Evolutionary conservation across 1,140 invertebrate genomes (phyloP), one percentile per base, ranked within the genome.

Genomic region (Heliconius congener): DNA sequence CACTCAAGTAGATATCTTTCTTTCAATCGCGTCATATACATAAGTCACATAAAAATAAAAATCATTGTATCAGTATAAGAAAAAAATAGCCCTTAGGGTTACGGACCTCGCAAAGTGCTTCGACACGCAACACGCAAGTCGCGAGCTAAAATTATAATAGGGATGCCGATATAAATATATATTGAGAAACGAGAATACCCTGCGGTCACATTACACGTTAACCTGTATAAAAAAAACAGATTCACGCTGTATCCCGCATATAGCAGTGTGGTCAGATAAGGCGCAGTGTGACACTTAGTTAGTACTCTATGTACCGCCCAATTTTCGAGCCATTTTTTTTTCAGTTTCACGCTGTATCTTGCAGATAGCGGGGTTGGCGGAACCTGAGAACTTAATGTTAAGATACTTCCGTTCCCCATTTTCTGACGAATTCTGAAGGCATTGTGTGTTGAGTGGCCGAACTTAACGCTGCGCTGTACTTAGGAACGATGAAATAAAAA

Each of bases 141-240:
- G 55, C 55, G 55, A 60, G 55, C 55, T 60, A 60, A 60, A 23
- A 60, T 60, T 60, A 60, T 60, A 60, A 60, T 23, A 60, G 55
- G 55, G 55, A 9, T 19, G 50, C 50, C 55, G n/a, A 60, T 60
- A 60, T 60, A 60, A 23, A 60, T 23, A 27, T 23, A 23, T 27
- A 60, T 60, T 9, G 55, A 60, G n/a, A 60, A 23, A 11, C 19
- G 19, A 19, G 55, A 60, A 60, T 60, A 60, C 55, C 11, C 19
- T 23, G 52, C 52, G 52, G 52, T 55, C 52, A 37, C 34, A 37
- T 8, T 37, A 46, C 9, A 46, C 42, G 42, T 46, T 11, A 46
- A 46, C 42, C 9, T 46, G 42, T 46, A 18, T 55, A 13, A 55
- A 55, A 57, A 23, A 1, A 23, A 1, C 1, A 46, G 11, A 19